Evolutionary conservation across 2,797 vertebrate species (phyloP).

Genomic region (Enteromius treurensis): DNA sequence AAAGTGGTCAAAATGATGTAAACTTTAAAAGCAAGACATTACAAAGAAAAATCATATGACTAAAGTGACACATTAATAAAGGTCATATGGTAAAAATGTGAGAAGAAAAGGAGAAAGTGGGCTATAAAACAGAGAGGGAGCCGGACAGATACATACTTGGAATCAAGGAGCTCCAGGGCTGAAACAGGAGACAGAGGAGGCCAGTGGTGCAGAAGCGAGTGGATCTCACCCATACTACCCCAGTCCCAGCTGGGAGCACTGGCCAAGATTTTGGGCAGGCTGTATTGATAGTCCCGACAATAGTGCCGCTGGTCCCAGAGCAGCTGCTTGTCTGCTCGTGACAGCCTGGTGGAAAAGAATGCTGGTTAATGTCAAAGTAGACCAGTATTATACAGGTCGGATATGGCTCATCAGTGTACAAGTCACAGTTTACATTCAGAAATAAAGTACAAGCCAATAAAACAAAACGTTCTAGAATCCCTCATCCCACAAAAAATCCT

Average conservation of each 20-base stretch:
- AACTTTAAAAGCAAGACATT: not conserved
- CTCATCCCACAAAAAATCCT: not conserved
- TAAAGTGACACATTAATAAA: conserved; percentile 23
- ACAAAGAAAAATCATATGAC: not conserved
- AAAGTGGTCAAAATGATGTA: not conserved
- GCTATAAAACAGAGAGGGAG: not conserved
- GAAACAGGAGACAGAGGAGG: conserved; percentile 85
- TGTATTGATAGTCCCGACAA: conserved; percentile 80
- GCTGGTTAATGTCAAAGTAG: not conserved
- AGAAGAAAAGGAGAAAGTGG: not conserved
- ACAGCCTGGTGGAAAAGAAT: conserved; percentile 78
- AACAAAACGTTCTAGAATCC: not conserved
- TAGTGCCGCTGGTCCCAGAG: conserved; percentile 93
- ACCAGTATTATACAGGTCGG: not conserved
- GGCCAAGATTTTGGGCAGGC: conserved; percentile 90
- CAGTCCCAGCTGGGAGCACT: conserved; percentile 94
- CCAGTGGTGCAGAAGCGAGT: conserved; percentile 88
- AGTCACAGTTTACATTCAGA: not conserved
- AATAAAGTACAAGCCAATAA: not conserved
- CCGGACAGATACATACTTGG: conserved; percentile 79
- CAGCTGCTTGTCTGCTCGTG: conserved; percentile 89
- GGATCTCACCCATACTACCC: conserved; percentile 89
- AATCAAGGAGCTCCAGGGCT: conserved; percentile 92
- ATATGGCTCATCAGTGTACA: not conserved
- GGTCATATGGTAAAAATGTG: conserved; percentile 19